Conservation (phyloP, 1,140 invertebrate species). For the Acromyrmex echinatior region DNA sequence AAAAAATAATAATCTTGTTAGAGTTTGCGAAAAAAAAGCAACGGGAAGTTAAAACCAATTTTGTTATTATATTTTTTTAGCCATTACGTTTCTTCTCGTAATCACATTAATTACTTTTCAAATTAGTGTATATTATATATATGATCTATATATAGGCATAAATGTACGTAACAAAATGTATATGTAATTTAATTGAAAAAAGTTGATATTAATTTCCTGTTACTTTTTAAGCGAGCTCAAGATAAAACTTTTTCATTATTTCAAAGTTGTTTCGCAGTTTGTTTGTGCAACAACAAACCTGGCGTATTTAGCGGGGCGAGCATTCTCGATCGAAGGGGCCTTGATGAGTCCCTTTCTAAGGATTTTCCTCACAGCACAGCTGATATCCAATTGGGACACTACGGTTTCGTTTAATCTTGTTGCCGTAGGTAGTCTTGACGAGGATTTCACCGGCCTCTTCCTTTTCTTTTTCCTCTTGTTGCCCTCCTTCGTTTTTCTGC, state of each 20-base stretch:
- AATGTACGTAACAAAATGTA: neutral
- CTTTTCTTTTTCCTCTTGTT: slow-evolving; percentile 59
- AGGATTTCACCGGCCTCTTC: slow-evolving; percentile 75
- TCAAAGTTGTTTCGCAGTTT: neutral
- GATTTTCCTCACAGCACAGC: slow-evolving; percentile 80
- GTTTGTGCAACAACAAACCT: slow-evolving; percentile 73
- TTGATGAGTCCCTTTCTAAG: slow-evolving; percentile 78
- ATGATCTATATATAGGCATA: neutral
- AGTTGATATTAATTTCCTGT: neutral
- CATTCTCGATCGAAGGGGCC: slow-evolving; percentile 79
- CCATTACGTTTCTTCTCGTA: neutral
- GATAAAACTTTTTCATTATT: neutral
- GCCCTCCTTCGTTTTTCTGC: slow-evolving; percentile 69
- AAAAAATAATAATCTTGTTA: neutral
- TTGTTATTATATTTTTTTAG: neutral
- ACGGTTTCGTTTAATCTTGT: slow-evolving; percentile 80
- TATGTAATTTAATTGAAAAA: neutral
- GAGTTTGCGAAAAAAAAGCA: neutral
- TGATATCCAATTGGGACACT: slow-evolving; percentile 79
- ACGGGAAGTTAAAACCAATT: neutral
- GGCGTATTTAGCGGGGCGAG: slow-evolving; percentile 77
- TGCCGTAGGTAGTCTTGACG: slow-evolving; percentile 59
- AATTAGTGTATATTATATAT: neutral
- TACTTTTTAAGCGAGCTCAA: neutral
- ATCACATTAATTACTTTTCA: neutral